These are phyloP conservation scores for Pteruthius melanotis DNA, from an alignment of 2,113 vertebrate species.

Conservation along the genomic window DNA sequence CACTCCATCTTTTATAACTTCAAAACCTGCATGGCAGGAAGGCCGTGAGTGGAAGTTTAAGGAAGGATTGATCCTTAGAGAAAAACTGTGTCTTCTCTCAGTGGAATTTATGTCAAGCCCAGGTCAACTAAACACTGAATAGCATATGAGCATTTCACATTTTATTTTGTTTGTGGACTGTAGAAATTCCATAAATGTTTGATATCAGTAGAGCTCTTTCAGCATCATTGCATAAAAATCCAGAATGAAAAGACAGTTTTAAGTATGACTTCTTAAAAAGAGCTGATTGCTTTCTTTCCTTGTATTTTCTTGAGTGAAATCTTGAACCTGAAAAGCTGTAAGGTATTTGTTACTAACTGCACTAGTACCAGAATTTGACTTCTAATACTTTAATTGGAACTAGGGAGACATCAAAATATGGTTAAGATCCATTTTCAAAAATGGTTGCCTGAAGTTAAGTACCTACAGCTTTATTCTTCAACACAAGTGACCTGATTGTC, in stretches of 20 bases:
- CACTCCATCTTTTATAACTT: background rate
- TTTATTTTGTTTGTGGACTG: background rate
- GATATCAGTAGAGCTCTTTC: background rate
- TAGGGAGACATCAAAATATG: background rate
- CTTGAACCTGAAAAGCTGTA: background rate
- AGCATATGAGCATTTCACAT: background rate
- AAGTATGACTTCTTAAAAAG: background rate
- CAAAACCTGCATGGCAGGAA: background rate
- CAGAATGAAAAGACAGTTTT: background rate
- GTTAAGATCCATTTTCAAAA: background rate
- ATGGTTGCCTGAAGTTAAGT: constrained; percentile 11
- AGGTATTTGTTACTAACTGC: background rate
- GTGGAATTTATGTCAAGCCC: background rate
- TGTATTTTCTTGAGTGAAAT: background rate
- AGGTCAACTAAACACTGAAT: background rate
- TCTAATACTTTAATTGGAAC: background rate
- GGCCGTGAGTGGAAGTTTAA: background rate
- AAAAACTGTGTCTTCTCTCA: background rate
- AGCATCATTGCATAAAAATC: background rate
- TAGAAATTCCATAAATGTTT: background rate
- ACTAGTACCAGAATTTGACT: background rate
- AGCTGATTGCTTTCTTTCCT: background rate
- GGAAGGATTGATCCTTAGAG: background rate
- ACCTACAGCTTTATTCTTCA: constrained; percentile 1
- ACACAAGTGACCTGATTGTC: constrained; percentile 18